A percentile compares a stretch with the other conserved stretches of the same genome.
These are phyloP conservation scores for Cirrhinus molitorella DNA, from an alignment of 2,797 vertebrate genomes.

Conservation along the genomic window DNA sequence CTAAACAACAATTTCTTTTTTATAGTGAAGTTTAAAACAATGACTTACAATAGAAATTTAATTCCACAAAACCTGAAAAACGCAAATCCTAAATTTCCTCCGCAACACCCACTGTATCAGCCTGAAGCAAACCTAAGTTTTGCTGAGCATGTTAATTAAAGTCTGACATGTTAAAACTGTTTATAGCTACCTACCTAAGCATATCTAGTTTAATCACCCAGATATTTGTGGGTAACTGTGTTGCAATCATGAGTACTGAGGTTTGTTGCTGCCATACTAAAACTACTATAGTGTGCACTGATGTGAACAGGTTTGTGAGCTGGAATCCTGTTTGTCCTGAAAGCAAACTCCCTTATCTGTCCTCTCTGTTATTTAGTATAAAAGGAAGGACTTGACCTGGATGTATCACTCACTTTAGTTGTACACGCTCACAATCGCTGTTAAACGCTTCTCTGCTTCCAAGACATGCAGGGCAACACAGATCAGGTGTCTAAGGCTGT, in stretches of 20 bases:
- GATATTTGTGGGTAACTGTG: background rate
- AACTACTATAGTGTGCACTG: too few relatives aligned
- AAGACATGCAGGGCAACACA: background rate
- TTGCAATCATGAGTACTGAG: background rate
- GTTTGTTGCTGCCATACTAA: background rate
- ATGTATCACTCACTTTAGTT: conserved; percentile 13
- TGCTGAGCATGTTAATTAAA: background rate
- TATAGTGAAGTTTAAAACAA: too few relatives aligned
- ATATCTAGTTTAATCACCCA: background rate
- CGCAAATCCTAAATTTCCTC: background rate
- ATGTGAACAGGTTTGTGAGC: background rate
- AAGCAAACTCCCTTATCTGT: conserved; percentile 5
- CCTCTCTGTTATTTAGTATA: background rate
- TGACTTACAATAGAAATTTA: background rate
- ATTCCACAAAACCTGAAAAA: background rate
- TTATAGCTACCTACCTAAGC: background rate
- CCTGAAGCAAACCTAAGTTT: background rate
- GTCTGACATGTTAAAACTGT: background rate
- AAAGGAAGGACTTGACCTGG: conserved; percentile 26
- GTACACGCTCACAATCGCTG: background rate
- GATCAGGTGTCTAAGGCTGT: conserved; percentile 23
- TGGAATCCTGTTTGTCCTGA: conserved; percentile 12
- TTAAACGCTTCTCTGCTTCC: background rate
- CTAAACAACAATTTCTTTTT: background rate
- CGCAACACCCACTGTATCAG: background rate